These are phyloP conservation scores for Bos indicus DNA, from an alignment of 2,113 vertebrate species.

Conservation along the genomic window DNA sequence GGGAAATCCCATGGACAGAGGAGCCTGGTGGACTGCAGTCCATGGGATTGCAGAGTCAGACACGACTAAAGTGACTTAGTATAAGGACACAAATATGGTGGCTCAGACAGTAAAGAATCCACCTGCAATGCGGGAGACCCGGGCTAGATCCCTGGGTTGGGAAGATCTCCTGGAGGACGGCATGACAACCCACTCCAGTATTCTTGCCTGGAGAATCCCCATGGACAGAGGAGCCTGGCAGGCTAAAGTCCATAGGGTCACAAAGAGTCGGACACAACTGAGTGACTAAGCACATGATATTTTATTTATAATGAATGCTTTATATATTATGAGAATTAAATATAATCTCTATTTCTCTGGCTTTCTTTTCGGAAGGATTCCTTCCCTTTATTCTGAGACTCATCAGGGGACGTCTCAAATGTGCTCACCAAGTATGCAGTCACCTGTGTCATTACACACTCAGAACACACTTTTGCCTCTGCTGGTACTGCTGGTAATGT, in stretches of 20 bases:
- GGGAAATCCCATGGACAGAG: background rate
- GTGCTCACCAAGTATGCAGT: background rate
- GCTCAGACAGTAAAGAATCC: background rate
- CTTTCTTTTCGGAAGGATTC: background rate
- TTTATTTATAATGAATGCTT: background rate
- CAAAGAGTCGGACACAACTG: background rate
- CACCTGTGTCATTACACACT: too few species aligned
- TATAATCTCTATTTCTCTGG: background rate
- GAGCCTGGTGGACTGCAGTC: background rate
- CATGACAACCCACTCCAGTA: background rate
- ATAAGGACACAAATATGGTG: background rate
- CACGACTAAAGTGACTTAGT: background rate
- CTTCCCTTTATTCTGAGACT: background rate
- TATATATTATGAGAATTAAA: background rate
- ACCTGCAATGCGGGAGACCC: background rate
- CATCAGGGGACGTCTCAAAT: background rate
- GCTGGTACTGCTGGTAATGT: background rate
- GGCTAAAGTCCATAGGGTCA: background rate
- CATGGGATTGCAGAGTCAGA: background rate
- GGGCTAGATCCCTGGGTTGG: background rate
- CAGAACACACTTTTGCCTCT: background rate
- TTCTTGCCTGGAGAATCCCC: background rate
- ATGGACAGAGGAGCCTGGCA: background rate
- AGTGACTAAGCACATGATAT: background rate
- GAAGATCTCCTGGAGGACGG: background rate